A percentile compares a stretch with the other conserved stretches of the same genome.
phyloP scores from a whole-genome alignment of 2,113 vertebrate species.

The Corydoras sp. region DNA sequence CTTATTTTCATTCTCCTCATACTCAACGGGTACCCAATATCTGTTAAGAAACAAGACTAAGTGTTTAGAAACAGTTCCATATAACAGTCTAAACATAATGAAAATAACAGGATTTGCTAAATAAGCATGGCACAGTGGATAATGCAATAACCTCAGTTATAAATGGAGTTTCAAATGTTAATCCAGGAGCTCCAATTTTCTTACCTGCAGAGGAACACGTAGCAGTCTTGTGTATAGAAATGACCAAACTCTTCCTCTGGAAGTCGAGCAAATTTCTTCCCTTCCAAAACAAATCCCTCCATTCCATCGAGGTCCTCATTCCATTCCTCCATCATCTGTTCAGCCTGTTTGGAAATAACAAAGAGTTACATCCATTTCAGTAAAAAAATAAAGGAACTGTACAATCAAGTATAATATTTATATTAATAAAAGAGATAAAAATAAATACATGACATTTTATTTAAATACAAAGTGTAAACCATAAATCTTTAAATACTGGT shows the following conservation, averaged over 20 bases:
- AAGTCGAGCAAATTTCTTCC: constrained; percentile 92
- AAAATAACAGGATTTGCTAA: not conserved
- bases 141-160: no score
- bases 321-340: constrained; percentile 97
- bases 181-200: not conserved
- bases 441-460: no score
- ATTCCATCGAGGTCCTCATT: constrained; percentile 96
- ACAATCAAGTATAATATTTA: not conserved
- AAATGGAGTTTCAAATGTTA: no score
- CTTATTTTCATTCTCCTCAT: constrained; percentile 74
- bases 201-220: constrained; percentile 96
- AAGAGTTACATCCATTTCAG: not conserved
- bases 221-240: constrained; percentile 93
- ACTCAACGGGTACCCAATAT: constrained; percentile 95
- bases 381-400: not conserved
- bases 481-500: no score
- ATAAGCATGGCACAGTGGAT: no score
- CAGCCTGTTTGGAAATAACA: constrained; percentile 66
- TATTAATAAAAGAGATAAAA: no score
- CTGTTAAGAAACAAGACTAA: constrained; percentile 52
- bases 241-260: constrained; percentile 97
- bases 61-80: not conserved
- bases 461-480: no score
- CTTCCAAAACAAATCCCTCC: constrained; percentile 95
- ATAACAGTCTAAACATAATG: not conserved